Evolutionary conservation across 2,797 vertebrate species (phyloP), one percentile per base, ranked within the genome.

Genomic region (Cottoperca gobio): DNA sequence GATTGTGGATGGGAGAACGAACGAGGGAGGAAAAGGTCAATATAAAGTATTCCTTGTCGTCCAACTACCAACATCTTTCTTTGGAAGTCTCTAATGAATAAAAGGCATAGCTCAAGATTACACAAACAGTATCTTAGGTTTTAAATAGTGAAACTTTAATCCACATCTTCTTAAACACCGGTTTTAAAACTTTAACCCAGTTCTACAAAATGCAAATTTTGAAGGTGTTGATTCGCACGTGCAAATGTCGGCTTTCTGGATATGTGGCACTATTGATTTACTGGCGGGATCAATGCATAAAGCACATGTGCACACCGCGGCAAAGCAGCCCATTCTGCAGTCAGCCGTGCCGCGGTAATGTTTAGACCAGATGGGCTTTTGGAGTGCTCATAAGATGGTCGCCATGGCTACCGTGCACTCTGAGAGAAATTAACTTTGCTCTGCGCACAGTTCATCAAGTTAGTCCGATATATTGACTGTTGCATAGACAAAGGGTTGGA

Each of bases 311-410:
- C 93, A 90, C 88, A 81, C 83, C 78, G 89, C 76, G 73, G 87
- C 82, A 79, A 75, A 91, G 85, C 84, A 79, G 80, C 81, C 79
- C 88, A 86, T 89, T 91, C 90, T 92, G 88, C 79, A 90, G 73
- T 82, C 82, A 86, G 82, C 66, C 72, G 43, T 73, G 86, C 94
- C 75, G 86, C 92, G 94, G 91, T 96, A 96, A 97, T 96, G 95
- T 96, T 96, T 94, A 93, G 93, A 96, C 94, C 96, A 97, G 95
- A 96, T 96, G 96, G 88, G 94, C 92, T 95, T n/a, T 82, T 86
- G 88, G 87, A 88, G 90, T 83, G 79, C 94, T 95, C 95, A 89
- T 95, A 95, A 95, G 94, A 92, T 91, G 94, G 95, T 97, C 89
- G 81, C 96, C 95, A 95, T 96, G 93, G 93, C 92, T 92, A 97